A percentile compares a stretch with the other conserved stretches of the same genome.
Conservation (phyloP, 2,113 vertebrate genomes). For the Malurus alboscapulatus region DNA sequence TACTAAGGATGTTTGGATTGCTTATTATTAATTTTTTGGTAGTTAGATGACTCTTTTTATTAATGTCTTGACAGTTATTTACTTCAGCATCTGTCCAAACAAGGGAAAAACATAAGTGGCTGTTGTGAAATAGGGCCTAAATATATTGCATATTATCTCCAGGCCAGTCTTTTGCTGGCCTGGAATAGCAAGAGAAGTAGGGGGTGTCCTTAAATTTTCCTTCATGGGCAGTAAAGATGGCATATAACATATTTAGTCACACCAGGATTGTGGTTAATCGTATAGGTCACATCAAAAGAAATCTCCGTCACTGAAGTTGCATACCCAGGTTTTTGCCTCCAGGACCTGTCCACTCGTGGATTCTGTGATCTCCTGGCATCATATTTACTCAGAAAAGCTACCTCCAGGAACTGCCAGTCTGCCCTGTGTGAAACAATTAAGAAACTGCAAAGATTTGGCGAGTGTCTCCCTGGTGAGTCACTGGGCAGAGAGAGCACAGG, state of each 20-base stretch:
- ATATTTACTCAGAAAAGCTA: not conserved
- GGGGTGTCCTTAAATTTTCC: not conserved
- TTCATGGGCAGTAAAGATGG: not conserved
- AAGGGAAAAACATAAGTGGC: not conserved
- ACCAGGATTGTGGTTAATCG: constrained; percentile 19
- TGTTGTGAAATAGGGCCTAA: not conserved
- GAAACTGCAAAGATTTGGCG: not conserved
- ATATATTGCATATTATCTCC: not conserved
- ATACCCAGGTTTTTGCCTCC: not conserved
- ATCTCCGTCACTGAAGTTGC: not conserved
- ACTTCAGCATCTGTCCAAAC: not conserved
- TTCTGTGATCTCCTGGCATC: not conserved
- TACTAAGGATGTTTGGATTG: not conserved
- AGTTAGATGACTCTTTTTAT: not conserved
- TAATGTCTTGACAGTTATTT: not conserved
- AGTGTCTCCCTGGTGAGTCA: not conserved
- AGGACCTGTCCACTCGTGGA: not conserved
- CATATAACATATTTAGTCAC: constrained; percentile 23
- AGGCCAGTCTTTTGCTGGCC: not conserved
- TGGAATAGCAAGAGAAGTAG: not conserved
- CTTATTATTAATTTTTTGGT: not conserved
- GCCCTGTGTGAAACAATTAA: not conserved
- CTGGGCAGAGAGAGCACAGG: not conserved
- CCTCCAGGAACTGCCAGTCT: not conserved
- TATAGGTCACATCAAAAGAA: not conserved